Conservation (phyloP, 1,140 invertebrate species). For the Galleria mellonella region DNA sequence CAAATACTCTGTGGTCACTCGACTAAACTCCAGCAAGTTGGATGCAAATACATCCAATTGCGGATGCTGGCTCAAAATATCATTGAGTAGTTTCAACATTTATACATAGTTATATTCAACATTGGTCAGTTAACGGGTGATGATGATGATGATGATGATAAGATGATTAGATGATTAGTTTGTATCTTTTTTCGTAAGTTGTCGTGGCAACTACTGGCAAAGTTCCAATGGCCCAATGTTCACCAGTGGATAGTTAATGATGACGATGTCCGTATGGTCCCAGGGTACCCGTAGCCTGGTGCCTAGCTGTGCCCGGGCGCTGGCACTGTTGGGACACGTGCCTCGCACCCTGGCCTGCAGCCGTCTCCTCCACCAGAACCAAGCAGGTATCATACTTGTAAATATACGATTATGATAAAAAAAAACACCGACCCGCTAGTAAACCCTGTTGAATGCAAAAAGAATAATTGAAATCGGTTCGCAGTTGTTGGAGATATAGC, state of each 20-base stretch:
- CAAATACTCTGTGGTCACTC: too few relatives aligned
- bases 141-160: too few relatives aligned
- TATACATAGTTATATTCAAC: too few relatives aligned
- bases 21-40: too few relatives aligned
- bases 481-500: background rate
- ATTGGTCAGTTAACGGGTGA: too few relatives aligned
- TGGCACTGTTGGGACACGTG: constrained; percentile 23
- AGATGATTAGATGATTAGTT: too few relatives aligned
- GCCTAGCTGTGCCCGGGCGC: constrained; percentile 30
- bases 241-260: background rate
- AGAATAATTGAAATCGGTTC: background rate
- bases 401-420: background rate
- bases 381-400: constrained; percentile 8
- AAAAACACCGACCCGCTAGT: background rate
- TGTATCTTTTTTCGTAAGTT: too few relatives aligned
- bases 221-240: too few relatives aligned
- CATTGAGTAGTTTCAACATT: too few relatives aligned
- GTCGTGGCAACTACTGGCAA: too few relatives aligned
- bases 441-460: background rate
- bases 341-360: constrained; percentile 20
- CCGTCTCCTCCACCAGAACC: constrained; percentile 3
- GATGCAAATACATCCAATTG: too few relatives aligned
- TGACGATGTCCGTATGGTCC: background rate
- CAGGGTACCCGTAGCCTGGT: constrained; percentile 35
- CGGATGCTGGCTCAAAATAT: too few relatives aligned